A percentile compares a stretch with the other conserved stretches of the same genome.
These are phyloP conservation scores for Drosophila punjabiensis DNA, from an alignment of 1,140 invertebrate genomes.

Conservation along the genomic window DNA sequence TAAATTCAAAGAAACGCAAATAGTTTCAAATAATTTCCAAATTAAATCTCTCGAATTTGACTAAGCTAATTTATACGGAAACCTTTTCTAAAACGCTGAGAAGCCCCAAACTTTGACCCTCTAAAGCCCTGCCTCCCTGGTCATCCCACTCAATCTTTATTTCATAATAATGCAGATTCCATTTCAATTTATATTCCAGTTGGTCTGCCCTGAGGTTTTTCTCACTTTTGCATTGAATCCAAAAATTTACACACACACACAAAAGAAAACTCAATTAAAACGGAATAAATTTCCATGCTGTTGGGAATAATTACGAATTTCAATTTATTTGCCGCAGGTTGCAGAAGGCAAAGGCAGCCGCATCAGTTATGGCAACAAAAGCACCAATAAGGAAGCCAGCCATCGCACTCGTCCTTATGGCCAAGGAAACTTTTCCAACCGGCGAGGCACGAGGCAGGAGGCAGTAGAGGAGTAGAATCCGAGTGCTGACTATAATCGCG, in stretches of 20 bases:
- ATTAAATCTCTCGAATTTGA: slow-evolving; percentile 12
- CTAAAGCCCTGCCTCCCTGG: not conserved
- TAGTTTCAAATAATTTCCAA: slow-evolving; percentile 5
- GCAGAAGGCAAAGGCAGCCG: slow-evolving; percentile 65
- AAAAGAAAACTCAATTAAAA: slow-evolving; percentile 84
- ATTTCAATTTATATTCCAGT: slow-evolving; percentile 70
- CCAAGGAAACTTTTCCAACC: slow-evolving; percentile 50
- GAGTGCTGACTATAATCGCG: slow-evolving; percentile 42
- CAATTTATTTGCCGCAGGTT: slow-evolving; percentile 81
- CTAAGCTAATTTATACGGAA: slow-evolving; percentile 25
- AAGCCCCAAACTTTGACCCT: slow-evolving; percentile 16
- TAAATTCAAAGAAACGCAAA: not conserved
- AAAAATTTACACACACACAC: slow-evolving; percentile 60
- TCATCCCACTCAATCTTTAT: slow-evolving; percentile 46
- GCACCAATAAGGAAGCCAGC: slow-evolving; percentile 53
- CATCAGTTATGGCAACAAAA: slow-evolving; percentile 51
- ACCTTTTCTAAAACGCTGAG: slow-evolving; percentile 11
- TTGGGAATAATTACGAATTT: slow-evolving; percentile 84
- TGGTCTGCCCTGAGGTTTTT: slow-evolving; percentile 39
- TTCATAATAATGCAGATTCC: slow-evolving; percentile 77
- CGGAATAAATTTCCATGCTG: slow-evolving; percentile 81
- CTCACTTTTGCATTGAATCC: slow-evolving; percentile 53
- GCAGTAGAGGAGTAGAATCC: slow-evolving; percentile 2
- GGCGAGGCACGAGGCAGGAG: not conserved
- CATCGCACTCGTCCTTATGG: slow-evolving; percentile 48